phyloP scores from a whole-genome alignment of 2,113 vertebrate genomes.

The Orthochromis malagaraziensis region DNA sequence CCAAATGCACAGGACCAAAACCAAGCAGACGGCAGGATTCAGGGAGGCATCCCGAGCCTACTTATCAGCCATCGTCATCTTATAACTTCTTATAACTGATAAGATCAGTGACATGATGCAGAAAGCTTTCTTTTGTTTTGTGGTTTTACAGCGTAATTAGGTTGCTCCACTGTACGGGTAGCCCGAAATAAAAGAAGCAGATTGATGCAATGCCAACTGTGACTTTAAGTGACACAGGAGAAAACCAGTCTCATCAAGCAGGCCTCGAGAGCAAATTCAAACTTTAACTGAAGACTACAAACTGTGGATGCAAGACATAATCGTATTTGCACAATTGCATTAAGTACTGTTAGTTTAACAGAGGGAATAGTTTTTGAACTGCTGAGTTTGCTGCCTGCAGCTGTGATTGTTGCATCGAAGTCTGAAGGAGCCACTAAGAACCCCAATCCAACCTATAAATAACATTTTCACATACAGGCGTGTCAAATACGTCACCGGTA shows the following conservation, averaged over 20 bases:
- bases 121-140: background rate
- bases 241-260: background rate
- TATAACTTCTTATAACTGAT: background rate
- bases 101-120: background rate
- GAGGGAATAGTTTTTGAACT: background rate
- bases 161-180: background rate
- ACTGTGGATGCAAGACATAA: background rate
- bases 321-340: background rate
- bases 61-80: background rate
- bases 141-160: background rate
- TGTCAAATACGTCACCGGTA: background rate
- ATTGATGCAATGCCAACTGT: slow-evolving; percentile 23
- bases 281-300: background rate
- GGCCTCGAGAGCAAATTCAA: background rate
- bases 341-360: background rate
- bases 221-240: background rate
- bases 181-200: background rate
- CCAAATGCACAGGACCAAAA: background rate
- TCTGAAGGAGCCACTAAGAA: background rate
- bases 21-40: background rate
- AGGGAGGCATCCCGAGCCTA: background rate
- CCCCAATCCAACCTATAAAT: background rate
- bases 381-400: background rate
- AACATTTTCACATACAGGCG: background rate
- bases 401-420: background rate